Evolutionary conservation across 2,888 invertebrate genomes (phyloP).

Genomic region (Melikaiella ostensackeni): DNA sequence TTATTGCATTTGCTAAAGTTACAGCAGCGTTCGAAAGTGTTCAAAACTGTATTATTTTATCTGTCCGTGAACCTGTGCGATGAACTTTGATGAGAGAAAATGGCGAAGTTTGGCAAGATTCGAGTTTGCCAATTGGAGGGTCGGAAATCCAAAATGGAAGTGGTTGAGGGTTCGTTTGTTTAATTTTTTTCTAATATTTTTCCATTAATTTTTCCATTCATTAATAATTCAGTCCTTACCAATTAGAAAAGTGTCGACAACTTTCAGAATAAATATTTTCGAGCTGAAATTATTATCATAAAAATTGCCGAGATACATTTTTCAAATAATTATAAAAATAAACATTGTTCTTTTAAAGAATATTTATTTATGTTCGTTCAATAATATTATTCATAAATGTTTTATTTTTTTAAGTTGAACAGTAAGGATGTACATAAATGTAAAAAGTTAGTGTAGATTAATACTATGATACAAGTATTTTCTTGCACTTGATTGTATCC

Average conservation of each 20-base stretch:
- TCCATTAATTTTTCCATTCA: not conserved
- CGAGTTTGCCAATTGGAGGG: constrained; percentile 63
- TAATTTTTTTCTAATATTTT: not conserved
- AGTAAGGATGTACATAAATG: too few relatives aligned
- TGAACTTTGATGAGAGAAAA: constrained; percentile 63
- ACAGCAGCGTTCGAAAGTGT: not conserved
- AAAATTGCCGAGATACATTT: too few relatives aligned
- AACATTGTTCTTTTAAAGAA: too few relatives aligned
- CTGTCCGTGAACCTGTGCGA: constrained; percentile 37
- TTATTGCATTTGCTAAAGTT: not conserved
- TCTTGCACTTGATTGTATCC: too few relatives aligned
- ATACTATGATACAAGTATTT: not conserved
- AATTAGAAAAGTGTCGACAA: too few relatives aligned
- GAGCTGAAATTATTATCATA: too few relatives aligned
- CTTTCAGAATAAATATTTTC: too few relatives aligned
- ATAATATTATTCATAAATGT: too few relatives aligned
- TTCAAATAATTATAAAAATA: too few relatives aligned
- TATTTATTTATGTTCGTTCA: too few relatives aligned
- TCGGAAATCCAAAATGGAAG: constrained; percentile 64
- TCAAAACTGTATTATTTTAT: not conserved
- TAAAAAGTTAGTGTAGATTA: not conserved
- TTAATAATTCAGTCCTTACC: too few relatives aligned
- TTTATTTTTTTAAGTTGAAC: too few relatives aligned
- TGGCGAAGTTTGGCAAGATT: constrained; percentile 62
- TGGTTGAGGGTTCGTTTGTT: constrained; percentile 59